Percentiles rank a stretch among this genome's conserved stretches.
Conservation (phyloP, 2,797 vertebrate species). For the Helarctos malayanus region DNA sequence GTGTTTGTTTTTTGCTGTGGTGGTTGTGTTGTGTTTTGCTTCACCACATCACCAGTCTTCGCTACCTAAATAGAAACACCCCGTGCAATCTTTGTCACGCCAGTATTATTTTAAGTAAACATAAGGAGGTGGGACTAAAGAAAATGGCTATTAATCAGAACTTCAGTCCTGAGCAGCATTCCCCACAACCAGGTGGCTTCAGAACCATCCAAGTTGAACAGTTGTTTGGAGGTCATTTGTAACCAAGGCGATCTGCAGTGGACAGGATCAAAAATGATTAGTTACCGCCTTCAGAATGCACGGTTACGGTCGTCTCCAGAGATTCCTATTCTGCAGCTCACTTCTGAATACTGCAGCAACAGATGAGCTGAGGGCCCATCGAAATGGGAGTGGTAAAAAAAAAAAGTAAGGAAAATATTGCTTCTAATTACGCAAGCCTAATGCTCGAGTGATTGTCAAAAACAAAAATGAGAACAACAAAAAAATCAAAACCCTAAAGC, state of each 20-base stretch:
- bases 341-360: background rate
- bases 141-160: constrained; percentile 62
- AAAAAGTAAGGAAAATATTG: background rate
- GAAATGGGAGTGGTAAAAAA: background rate
- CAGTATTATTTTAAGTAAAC: constrained; percentile 48
- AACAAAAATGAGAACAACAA: background rate
- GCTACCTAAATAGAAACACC: background rate
- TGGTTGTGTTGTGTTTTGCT: background rate
- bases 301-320: rapidly evolving
- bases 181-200: background rate
- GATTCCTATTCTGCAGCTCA: background rate
- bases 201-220: constrained; percentile 3
- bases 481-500: background rate
- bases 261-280: constrained; percentile 15
- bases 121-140: background rate
- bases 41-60: background rate
- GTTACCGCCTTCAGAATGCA: constrained; percentile 1
- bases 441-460: background rate
- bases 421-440: background rate
- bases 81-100: background rate
- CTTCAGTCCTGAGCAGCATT: constrained; percentile 24
- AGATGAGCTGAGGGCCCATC: background rate
- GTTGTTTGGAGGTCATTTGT: background rate
- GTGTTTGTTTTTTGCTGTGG: background rate
- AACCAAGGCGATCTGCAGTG: background rate